Evolutionary conservation across 2,113 vertebrate genomes (phyloP), one percentile per base, ranked within the genome.

Genomic region (Lepus timidus): DNA sequence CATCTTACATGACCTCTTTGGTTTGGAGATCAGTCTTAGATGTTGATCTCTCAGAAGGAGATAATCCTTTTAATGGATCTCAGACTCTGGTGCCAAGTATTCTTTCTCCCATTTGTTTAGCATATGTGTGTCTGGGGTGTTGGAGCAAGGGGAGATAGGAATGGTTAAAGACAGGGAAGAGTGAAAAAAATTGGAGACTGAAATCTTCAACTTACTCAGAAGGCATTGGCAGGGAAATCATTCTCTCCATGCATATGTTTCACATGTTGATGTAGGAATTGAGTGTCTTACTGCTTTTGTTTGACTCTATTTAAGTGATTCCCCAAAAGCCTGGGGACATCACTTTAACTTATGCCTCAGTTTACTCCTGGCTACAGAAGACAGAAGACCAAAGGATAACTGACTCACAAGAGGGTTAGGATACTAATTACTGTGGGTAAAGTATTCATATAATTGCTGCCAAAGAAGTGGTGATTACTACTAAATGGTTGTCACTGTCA

Each of bases 401-500:
- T 16, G 33, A 80, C 25, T 84, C 76, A 62, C 12, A 44, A 25
- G 25, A 25, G 22, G 76, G 68, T 74, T 67, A 81, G 44, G 62
- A 88, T 93, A 85, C 36, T 61, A 64, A 79, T 33, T 51, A 68
- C 19, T 64, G 6, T 67, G 74, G 51, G 76, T 65, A 95, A 80
- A 68, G 55, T 31, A 31, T 67, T 91, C 51, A 89, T 22, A 58
- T 27, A 85, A 79, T 49, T 49, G 58, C 79, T 76, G n/a, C 22
- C 65, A 65, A n/a, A 5, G 19, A 84, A 76, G 52, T 84, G 74
- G 44, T 44, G 90, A 97, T 97, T 92, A 93, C 85, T 79, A 85
- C 49, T 49, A 96, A 83, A 78, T 91, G 95, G 62, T 9, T 86
- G 91, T 96, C 58, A 90, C 61, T 27, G 67, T 96, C 96, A 96